Base-by-base conservation (phyloP, 53 echinoderm and acorn worm species). In the Astropecten irregularis region DNA sequence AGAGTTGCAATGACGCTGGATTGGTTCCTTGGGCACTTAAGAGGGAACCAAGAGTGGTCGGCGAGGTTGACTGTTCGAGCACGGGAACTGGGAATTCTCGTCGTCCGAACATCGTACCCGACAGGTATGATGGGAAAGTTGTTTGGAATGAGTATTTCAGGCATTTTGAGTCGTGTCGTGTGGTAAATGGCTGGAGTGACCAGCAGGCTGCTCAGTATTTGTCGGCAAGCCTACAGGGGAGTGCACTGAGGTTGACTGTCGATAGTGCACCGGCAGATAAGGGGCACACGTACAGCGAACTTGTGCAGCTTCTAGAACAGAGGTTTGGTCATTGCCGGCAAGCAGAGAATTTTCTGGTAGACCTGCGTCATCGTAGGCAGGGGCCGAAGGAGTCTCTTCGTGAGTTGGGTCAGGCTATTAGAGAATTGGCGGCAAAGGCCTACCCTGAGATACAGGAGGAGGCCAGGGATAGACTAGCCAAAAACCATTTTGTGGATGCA, bases 111-210 rank as follows among this genome's bases (percentile, higher is more conserved):
- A 83, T 83, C 29, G 38, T 54, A 9, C 84, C 84, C 7, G 69
- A 68, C 25, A 53, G 84, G 57, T 83, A 83, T 68, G 27, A 54
- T 50, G 84, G 84, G 14, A 69, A 53, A 40, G 66, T 69, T 19
- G 28, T 48, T 9, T 83, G 84, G 84, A 68, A 69, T 22, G 84
- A 68, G 16, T 83, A 69, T 39, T 52, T 34, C 69, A 13, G 53
- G 52, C 64, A 82, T 33, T 82, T 77, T 31, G 79, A 77, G 18
- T 59, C 59, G 4, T 77, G 62, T 61, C 39, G 63, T 13, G 30
- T 23, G 21, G 82, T 66, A 19, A 82, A 82, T 49, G 48, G 35
- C 9, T 82, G 64, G 82, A 23, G 15, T 33, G 48, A 66, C 11
- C 9, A 65, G 46, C 27, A 77, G 44, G 48, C 79, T 10, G 79